phyloP scores from a whole-genome alignment of 2,888 invertebrate genomes.

The Volucella inflata region DNA sequence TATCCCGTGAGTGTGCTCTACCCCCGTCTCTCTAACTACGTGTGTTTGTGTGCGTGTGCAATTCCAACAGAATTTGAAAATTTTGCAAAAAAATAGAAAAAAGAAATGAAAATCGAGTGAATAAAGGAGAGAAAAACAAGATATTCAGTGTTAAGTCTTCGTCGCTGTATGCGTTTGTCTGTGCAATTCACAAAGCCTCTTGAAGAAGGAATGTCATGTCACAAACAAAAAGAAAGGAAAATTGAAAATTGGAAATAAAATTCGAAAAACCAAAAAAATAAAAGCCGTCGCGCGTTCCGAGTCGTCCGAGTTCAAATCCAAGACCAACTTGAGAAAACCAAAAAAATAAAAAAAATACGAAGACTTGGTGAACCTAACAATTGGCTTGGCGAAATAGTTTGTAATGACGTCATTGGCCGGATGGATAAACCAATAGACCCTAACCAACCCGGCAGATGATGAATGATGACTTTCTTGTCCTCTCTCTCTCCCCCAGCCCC shows the following conservation, averaged over 20 bases:
- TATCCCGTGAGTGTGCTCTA: conserved; percentile 56
- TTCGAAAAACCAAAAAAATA: conserved; percentile 6
- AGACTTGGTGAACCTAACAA: conserved; percentile 6
- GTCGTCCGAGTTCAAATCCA: neutral
- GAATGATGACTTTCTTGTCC: conserved; percentile 1
- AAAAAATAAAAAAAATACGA: too few species aligned
- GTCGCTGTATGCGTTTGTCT: conserved; percentile 43
- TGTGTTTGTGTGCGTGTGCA: neutral
- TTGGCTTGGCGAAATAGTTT: conserved; percentile 1
- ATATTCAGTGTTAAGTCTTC: conserved; percentile 47
- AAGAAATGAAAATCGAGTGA: conserved; percentile 51
- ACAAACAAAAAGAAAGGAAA: conserved; percentile 13
- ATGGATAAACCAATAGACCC: neutral
- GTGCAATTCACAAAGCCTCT: conserved; percentile 67
- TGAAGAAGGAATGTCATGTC: conserved; percentile 56
- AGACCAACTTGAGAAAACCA: neutral
- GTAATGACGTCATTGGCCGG: conserved; percentile 57
- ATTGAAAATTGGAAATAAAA: too few species aligned
- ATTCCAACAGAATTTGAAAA: conserved; percentile 32
- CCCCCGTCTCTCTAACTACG: neutral
- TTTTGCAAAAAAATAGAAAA: conserved; percentile 44
- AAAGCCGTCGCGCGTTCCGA: conserved; percentile 62
- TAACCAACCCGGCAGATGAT: neutral
- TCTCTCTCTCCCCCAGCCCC: neutral
- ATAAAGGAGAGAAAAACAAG: conserved; percentile 67